Percentiles rank a stretch among this genome's conserved stretches.
Evolutionary conservation across 2,113 vertebrate genomes (phyloP).

Genomic region (Stictonetta naevosa): DNA sequence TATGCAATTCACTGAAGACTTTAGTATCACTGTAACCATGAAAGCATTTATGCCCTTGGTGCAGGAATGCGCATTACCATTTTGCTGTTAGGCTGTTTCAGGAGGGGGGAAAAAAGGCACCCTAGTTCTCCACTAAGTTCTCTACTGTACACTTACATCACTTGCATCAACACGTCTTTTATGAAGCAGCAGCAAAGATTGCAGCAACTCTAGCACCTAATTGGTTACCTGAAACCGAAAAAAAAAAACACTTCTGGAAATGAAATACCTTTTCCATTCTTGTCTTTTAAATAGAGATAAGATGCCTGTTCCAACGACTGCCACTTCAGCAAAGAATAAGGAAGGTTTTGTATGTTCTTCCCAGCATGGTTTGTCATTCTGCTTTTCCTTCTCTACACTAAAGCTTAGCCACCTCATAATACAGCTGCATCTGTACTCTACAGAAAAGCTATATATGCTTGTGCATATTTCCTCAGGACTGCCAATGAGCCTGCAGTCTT

Average conservation of each 20-base stretch:
- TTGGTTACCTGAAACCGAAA: neutral
- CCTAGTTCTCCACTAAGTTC: neutral
- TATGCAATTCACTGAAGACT: neutral
- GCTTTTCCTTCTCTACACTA: neutral
- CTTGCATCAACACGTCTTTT: constrained; percentile 12
- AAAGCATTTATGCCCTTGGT: neutral
- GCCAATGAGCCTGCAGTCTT: neutral
- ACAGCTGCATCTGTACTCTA: neutral
- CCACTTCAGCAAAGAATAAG: neutral
- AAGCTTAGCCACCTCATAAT: neutral
- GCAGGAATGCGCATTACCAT: neutral
- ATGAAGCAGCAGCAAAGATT: neutral
- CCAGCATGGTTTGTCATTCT: neutral
- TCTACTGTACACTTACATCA: neutral
- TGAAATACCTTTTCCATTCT: neutral
- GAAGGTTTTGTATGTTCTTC: neutral
- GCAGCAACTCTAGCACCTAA: neutral
- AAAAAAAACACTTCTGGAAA: neutral
- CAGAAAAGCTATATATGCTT: neutral
- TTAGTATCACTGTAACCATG: neutral
- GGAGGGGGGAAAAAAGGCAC: neutral
- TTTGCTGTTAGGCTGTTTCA: neutral
- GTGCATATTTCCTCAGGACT: neutral
- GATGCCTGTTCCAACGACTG: neutral
- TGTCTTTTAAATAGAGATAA: neutral